Evolutionary conservation across 2,797 vertebrate genomes (phyloP), one percentile per base, ranked within the genome.

Genomic region (Sitta carolinensis): DNA sequence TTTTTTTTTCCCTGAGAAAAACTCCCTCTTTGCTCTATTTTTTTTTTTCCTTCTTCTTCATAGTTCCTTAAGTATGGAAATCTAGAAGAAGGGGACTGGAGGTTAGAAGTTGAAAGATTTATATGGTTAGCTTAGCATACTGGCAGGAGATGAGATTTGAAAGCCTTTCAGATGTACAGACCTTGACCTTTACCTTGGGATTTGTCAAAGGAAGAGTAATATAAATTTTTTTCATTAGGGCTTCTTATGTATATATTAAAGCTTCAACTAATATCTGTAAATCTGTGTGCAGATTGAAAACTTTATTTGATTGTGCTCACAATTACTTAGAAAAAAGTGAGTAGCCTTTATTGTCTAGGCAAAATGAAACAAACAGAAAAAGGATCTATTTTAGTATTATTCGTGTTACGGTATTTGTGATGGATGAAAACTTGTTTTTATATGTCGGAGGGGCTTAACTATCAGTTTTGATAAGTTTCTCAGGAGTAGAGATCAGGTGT

Each of bases 361-460:
- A 40, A 58, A 43, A 57, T 6, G 20, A 58, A 47, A 2, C 2
- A 21, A 42, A n/a, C 11, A 43, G n/a, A 27, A 38, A 26, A 34
- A 12, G 7, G 11, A 29, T 47, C 4, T 57, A 3, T 34, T 68
- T 64, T 78, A 40, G 7, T 73, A 90, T 64, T 62, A 13, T 52
- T 29, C 16, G 5, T 40, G 2, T 25, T 58, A 7, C 0, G 1
- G 11, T 64, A 22, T 62, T 64, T 84, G 4, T 68, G 17, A 18
- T 29, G 27, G 40, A 18, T 42, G 9, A 54, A 92, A 76, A 22
- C 3, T 23, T 72, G 5, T 34, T 81, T 45, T 40, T 16, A 11
- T 43, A 7, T 58, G 10, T 42, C 57, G 20, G 13, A 5, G 4
- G 2, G 3, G 9, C 11, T 45, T 50, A 75, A 11, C 30, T 63